Base-by-base conservation (phyloP, 2,888 invertebrate species). In the Aphodius granarius region DNA sequence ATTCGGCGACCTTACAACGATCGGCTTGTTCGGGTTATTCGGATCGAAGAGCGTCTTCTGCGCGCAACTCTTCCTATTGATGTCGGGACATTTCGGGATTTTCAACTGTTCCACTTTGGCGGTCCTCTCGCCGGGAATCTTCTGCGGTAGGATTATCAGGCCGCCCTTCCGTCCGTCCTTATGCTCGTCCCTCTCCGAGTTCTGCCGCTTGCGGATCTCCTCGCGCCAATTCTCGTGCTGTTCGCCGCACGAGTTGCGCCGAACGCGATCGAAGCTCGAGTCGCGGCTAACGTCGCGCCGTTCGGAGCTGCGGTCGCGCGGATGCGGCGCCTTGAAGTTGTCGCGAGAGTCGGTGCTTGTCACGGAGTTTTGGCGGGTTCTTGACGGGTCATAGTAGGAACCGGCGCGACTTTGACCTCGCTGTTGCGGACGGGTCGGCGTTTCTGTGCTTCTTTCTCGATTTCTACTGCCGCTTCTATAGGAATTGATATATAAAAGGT, bases 11-110 rank as follows among this genome's bases (percentile, higher is more conserved):
- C 91, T 91, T 76, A 94, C 91, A 80, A 94, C 90, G 78, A 94
- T 94, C 18, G 94, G 94, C 87, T 92, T 93, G 76, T 90, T 91
- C 0, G 92, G 92, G 85, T 92, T 92, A 80, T 90, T 90, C 0
- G 91, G 92, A 85, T 92, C 91, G 80, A 89, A 92, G 5, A 92
- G 85, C 16, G 89, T 90, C 81, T 89, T 89, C 79, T 89, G 88
- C 1, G 80, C 81, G 15, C 80, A 75, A 0, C 78, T 71, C 75
- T 81, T 81, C 65, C 79, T 73, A 20, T 75, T 74, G 17, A 79
- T 76, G 66, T 80, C 80, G 0, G 80, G 79, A 70, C 78, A 79
- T 70, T 74, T 78, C 19, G 76, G 77, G 15, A 81, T 74, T 77
- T 80, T 81, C 0, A 79, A 72, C 17, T 65, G 75, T 71, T 81